Evolutionary conservation across 2,113 vertebrate species (phyloP), one percentile per base, ranked within the genome.

Genomic region (Rhegmatorhina hoffmannsi): DNA sequence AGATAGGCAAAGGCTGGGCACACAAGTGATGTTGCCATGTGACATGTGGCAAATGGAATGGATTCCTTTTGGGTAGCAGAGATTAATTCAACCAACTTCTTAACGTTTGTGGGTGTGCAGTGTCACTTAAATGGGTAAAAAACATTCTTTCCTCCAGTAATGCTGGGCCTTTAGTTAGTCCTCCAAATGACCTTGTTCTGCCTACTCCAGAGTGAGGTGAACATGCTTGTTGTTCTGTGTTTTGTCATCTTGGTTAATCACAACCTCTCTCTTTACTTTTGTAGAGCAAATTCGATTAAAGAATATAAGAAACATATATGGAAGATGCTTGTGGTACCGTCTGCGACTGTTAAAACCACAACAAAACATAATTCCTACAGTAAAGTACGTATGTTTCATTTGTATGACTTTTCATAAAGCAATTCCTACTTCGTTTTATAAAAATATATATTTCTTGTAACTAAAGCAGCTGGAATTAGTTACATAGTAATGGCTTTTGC

Each of bases 321-420:
- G 99, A 98, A 98, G 99, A 95, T 99, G 99, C 97, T 97, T 99
- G 96, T 99, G 99, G 99, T 99, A 99, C 97, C 99, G 98, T 77
- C 98, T 99, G 95, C 97, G 99, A 78, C 97, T 99, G 86, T 98
- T 99, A 97, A 99, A 99, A 96, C 99, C 99, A 6, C 99, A 99
- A 94, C 99, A 99, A 96, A 99, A 99, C 97, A 97, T 99, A 53
- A 98, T 99, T 92, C 99, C 99, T 64, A 99, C 99, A 82, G 94
- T 99, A 84, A 99, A 99, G 99, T 99, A 98, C 98, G 99, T 99
- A 66, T 1, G 0, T 34, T 64, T 87, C 26, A 6, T 69, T 78
- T 80, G 34, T 18, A 20, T 67, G 56, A 9, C 63, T 77, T 73
- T 21, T 36, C 23, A 50, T 80, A 31, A 63, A 81, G 36, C 34